These are phyloP conservation scores for Eurytoma californica DNA, from an alignment of 2,888 invertebrate species.

Conservation along the genomic window DNA sequence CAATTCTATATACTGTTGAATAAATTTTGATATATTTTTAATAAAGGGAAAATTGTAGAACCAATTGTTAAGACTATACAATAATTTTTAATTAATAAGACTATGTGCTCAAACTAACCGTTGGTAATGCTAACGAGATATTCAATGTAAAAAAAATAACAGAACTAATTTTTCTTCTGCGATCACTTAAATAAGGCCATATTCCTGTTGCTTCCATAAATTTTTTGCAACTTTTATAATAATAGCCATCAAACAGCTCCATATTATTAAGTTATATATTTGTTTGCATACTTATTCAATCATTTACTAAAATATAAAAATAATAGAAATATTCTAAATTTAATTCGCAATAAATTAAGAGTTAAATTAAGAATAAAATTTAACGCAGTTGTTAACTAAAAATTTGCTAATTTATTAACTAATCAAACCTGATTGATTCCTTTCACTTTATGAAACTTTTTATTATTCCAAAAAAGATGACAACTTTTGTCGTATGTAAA, in stretches of 20 bases:
- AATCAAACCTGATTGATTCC: no score
- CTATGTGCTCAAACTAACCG: not conserved
- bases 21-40: not conserved
- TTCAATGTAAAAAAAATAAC: not conserved
- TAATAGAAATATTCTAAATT: no score
- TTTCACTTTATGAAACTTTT: no score
- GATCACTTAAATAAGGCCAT: conserved; percentile 17
- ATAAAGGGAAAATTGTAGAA: not conserved
- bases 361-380: no score
- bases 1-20: not conserved
- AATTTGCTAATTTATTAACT: no score
- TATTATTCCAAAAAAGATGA: no score
- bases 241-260: conserved; percentile 13
- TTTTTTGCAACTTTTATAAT: conserved; percentile 14
- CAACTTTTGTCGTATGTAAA: no score
- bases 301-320: no score
- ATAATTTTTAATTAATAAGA: not conserved
- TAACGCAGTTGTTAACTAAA: no score
- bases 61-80: not conserved
- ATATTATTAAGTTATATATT: not conserved
- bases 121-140: not conserved
- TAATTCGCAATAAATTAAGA: no score
- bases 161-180: not conserved
- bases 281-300: no score
- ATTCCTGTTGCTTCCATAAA: not conserved